phyloP scores from a whole-genome alignment of 2,113 vertebrate genomes.

The Callionymus lyra region DNA sequence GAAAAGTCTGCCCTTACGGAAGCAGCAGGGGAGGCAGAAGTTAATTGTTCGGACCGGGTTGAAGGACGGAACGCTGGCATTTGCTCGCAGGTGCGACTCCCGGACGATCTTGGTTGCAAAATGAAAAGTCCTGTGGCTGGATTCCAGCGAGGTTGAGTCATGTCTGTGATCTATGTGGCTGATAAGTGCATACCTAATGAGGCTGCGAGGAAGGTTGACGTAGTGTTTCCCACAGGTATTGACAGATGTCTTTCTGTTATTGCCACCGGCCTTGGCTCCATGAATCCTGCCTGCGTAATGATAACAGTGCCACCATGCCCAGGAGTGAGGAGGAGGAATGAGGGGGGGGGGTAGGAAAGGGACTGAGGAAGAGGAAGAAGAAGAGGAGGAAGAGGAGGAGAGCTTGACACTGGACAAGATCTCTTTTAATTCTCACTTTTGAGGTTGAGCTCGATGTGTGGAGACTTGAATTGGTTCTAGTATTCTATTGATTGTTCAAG shows the following conservation, averaged over 20 bases:
- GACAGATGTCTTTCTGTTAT: slow-evolving; percentile 95
- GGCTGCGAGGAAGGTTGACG: slow-evolving; percentile 67
- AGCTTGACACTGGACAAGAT: slow-evolving; percentile 38
- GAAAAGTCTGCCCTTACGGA: slow-evolving; percentile 24
- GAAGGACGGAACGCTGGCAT: slow-evolving; percentile 19
- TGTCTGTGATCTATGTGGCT: slow-evolving; percentile 97
- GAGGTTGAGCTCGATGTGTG: slow-evolving; percentile 50
- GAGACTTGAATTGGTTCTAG: too few relatives aligned
- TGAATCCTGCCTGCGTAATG: slow-evolving; percentile 92
- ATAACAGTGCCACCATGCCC: slow-evolving; percentile 91
- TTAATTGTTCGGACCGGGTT: slow-evolving; percentile 25
- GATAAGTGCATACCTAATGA: slow-evolving; percentile 99
- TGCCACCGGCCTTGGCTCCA: slow-evolving; percentile 90
- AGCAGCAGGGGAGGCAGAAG: slow-evolving; percentile 24
- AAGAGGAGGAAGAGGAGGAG: slow-evolving; percentile 42
- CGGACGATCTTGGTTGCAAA: slow-evolving; percentile 76
- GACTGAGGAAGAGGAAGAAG: slow-evolving; percentile 51
- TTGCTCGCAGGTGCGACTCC: slow-evolving; percentile 53
- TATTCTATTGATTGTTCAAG: too few relatives aligned
- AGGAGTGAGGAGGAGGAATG: slow-evolving; percentile 77
- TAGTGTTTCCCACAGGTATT: slow-evolving; percentile 95
- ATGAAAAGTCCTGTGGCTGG: slow-evolving; percentile 91
- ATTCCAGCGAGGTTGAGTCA: slow-evolving; percentile 94
- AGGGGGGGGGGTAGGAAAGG: slow-evolving; percentile 33
- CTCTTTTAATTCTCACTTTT: slow-evolving; percentile 56